A percentile compares a stretch with the other conserved stretches of the same genome.
phyloP scores from a whole-genome alignment of 2,113 vertebrate genomes.

The Anser cygnoides region DNA sequence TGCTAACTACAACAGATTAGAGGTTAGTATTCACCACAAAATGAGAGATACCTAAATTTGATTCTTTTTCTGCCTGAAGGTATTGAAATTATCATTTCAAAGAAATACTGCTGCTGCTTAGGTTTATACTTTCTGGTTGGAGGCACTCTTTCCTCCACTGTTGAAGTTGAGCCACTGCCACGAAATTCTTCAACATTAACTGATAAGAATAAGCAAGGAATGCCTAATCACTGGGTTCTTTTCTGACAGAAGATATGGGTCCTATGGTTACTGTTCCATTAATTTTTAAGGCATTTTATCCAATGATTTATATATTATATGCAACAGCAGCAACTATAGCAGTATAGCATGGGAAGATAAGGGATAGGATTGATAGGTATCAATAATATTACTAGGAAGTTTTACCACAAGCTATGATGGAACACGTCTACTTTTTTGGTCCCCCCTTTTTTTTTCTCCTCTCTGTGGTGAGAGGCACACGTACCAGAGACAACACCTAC shows the following conservation, averaged over 20 bases:
- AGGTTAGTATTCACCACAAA: neutral
- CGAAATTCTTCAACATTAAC: conserved; percentile 13
- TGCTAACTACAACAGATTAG: neutral
- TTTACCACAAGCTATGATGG: neutral
- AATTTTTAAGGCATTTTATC: neutral
- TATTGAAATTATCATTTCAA: neutral
- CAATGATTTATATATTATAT: neutral
- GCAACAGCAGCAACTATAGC: neutral
- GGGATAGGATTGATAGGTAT: neutral
- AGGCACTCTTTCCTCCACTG: neutral
- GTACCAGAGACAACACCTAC: neutral
- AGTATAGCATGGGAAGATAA: neutral
- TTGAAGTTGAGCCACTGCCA: neutral
- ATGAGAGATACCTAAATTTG: neutral
- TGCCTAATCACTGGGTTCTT: neutral
- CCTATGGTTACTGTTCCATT: neutral
- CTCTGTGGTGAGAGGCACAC: neutral
- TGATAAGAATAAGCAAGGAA: neutral
- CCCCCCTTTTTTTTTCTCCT: neutral
- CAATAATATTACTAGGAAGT: neutral
- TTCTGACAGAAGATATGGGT: neutral
- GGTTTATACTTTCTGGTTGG: neutral
- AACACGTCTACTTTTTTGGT: neutral
- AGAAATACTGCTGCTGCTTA: neutral
- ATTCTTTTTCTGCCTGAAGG: neutral